These are phyloP conservation scores for Perodicticus potto DNA, from an alignment of 2,797 vertebrate species.

Conservation along the genomic window DNA sequence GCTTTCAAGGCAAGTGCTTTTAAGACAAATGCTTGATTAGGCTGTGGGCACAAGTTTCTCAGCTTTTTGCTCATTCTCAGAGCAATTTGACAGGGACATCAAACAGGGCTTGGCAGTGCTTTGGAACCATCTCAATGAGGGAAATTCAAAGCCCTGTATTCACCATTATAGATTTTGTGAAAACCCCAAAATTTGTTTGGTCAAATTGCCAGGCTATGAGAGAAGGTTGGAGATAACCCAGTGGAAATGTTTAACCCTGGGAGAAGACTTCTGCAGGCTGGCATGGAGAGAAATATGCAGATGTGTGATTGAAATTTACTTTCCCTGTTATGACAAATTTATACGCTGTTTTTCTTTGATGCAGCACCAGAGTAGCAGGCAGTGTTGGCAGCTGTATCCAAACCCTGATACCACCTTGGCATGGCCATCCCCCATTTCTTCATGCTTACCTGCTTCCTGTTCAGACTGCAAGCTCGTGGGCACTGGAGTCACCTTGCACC, in stretches of 20 bases:
- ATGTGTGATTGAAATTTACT: background rate
- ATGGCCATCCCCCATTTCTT: background rate
- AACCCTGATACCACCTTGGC: background rate
- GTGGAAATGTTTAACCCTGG: background rate
- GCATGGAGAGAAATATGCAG: background rate
- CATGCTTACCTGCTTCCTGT: background rate
- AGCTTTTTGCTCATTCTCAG: background rate
- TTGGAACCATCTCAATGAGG: background rate
- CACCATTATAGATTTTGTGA: background rate
- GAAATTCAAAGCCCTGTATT: background rate
- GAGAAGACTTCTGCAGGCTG: background rate
- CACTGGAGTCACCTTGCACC: background rate
- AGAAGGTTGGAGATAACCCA: background rate
- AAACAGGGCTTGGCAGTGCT: background rate
- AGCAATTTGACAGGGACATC: background rate
- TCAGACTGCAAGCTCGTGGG: background rate
- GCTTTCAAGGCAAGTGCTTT: constrained; percentile 32
- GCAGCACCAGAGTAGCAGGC: background rate
- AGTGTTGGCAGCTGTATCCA: background rate
- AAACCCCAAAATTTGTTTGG: background rate
- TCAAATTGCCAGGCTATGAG: background rate
- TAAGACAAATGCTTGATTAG: background rate
- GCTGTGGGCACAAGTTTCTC: background rate
- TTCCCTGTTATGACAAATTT: no score
- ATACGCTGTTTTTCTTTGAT: background rate